Percentiles rank a stretch among this genome's conserved stretches.
phyloP scores from a whole-genome alignment of 2,113 vertebrate species.

The Macrotus californicus region DNA sequence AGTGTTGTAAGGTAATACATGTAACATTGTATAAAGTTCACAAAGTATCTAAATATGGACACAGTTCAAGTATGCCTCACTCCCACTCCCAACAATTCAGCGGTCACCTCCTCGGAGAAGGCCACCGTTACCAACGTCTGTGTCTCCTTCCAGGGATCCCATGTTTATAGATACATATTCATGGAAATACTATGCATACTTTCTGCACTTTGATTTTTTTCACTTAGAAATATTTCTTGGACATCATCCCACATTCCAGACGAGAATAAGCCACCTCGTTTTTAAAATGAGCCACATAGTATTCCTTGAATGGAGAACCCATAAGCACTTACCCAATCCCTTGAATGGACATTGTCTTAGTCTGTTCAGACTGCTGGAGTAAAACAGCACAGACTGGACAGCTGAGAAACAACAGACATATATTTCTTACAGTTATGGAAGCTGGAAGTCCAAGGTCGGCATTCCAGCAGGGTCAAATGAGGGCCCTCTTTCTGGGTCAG shows the following conservation, averaged over 20 bases:
- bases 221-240: slow-evolving; percentile 20
- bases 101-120: neutral
- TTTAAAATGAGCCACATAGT: neutral
- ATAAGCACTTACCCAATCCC: neutral
- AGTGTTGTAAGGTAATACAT: neutral
- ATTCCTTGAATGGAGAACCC: neutral
- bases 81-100: neutral
- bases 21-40: neutral
- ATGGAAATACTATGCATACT: neutral
- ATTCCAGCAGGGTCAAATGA: neutral
- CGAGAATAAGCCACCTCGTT: neutral
- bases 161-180: neutral
- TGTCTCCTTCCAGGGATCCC: neutral
- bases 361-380: neutral
- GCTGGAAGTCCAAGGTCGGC: neutral
- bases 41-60: neutral
- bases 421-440: neutral
- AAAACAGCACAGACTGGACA: neutral
- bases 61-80: neutral
- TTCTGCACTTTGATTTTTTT: neutral
- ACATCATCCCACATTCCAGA: neutral
- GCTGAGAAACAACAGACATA: neutral
- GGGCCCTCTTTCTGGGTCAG: neutral
- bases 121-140: neutral
- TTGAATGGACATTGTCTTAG: neutral